These are phyloP conservation scores for Octomys mimax DNA, from an alignment of 2,797 vertebrate genomes.

Conservation along the genomic window DNA sequence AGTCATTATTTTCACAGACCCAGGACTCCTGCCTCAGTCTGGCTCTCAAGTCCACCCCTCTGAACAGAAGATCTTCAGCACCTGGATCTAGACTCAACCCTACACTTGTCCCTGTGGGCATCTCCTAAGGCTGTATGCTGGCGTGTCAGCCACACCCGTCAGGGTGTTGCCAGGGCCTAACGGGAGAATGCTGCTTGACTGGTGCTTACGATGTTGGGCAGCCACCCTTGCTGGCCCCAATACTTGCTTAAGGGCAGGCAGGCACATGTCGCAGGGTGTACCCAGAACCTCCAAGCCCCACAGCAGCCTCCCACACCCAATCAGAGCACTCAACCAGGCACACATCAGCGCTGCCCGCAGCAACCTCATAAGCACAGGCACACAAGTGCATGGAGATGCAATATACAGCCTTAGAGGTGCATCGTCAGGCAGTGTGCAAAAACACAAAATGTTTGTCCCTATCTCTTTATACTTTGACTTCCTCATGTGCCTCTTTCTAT, in stretches of 20 bases:
- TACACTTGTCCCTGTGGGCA: not conserved
- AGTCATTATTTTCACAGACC: not conserved
- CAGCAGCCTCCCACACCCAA: slow-evolving; percentile 33
- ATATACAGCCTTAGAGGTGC: not conserved
- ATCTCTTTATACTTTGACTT: not conserved
- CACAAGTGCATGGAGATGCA: not conserved
- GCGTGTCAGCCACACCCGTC: not conserved
- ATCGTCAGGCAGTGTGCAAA: not conserved
- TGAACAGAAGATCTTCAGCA: not conserved
- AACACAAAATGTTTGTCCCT: not conserved
- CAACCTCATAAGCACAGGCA: slow-evolving; percentile 37
- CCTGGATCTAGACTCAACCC: not conserved
- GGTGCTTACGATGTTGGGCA: not conserved
- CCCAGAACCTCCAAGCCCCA: slow-evolving; percentile 51
- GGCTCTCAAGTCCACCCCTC: not conserved
- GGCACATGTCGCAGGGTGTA: slow-evolving; percentile 56
- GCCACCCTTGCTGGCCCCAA: not conserved
- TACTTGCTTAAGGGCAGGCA: slow-evolving; percentile 61
- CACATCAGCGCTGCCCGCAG: slow-evolving; percentile 55
- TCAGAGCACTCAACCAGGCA: not conserved
- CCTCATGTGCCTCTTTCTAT: not conserved
- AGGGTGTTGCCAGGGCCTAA: not conserved
- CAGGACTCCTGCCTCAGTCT: not conserved
- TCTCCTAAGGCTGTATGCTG: not conserved
- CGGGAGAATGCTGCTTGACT: slow-evolving; percentile 39